A percentile compares a stretch with the other conserved stretches of the same genome.
phyloP scores from a whole-genome alignment of 2,113 vertebrate genomes.

The Piaya cayana region DNA sequence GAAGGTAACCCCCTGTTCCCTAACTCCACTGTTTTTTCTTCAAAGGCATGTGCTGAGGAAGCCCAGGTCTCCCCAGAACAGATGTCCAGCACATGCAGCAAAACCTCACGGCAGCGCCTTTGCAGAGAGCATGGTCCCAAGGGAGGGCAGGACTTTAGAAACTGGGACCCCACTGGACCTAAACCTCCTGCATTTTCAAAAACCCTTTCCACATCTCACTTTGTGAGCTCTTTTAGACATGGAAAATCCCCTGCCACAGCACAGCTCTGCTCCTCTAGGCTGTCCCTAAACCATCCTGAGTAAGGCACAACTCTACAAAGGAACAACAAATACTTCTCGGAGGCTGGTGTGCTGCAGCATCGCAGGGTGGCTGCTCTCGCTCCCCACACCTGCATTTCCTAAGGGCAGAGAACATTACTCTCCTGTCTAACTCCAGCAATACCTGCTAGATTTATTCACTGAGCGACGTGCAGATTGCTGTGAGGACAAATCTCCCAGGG shows the following conservation, averaged over 20 bases:
- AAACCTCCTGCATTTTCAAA: neutral
- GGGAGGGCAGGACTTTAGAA: neutral
- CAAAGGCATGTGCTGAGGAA: neutral
- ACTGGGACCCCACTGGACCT: neutral
- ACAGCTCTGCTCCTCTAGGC: neutral
- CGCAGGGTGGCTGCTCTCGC: neutral
- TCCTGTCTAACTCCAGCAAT: neutral
- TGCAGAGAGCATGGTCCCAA: rapidly evolving
- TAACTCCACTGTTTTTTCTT: neutral
- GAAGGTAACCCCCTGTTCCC: neutral
- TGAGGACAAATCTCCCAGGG: neutral
- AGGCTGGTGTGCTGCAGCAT: neutral
- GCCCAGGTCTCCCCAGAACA: neutral
- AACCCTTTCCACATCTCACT: neutral
- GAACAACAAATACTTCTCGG: neutral
- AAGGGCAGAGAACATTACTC: neutral
- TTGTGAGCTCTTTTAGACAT: neutral
- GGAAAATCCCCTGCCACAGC: neutral
- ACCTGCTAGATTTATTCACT: neutral
- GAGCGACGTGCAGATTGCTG: neutral
- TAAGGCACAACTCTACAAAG: neutral
- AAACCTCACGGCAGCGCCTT: neutral
- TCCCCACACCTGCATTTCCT: neutral
- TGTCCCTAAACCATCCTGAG: neutral
- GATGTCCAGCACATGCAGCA: neutral